Percentiles rank a stretch among this genome's conserved stretches.
phyloP scores from a whole-genome alignment of 2,797 vertebrate genomes.

The Pangasius macronema region DNA sequence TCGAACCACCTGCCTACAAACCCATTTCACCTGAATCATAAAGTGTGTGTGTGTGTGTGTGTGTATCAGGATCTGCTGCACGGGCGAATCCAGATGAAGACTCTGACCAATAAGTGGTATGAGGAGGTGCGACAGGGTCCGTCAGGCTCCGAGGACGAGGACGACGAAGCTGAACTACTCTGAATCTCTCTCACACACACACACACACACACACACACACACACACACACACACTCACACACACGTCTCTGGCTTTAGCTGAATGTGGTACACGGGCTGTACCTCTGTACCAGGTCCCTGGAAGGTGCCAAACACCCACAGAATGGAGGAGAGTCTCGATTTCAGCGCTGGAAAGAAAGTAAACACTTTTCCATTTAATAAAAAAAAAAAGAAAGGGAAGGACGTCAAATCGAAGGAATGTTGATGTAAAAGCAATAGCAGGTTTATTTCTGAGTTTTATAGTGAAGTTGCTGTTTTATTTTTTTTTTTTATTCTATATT shows the following conservation, averaged over 20 bases:
- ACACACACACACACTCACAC: not conserved
- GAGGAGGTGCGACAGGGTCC: conserved; percentile 97
- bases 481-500: not conserved
- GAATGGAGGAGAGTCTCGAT: not conserved
- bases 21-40: not conserved
- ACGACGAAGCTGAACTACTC: conserved; percentile 91
- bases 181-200: conserved; percentile 48
- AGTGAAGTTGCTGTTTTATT: not conserved
- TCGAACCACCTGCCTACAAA: no score
- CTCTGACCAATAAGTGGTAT: conserved; percentile 97
- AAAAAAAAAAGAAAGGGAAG: not conserved
- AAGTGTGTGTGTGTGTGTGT: conserved; percentile 22
- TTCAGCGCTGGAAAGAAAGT: not conserved
- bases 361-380: not conserved
- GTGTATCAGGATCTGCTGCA: conserved; percentile 86
- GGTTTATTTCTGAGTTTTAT: not conserved
- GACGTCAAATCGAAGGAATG: not conserved
- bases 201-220: not conserved
- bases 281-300: not conserved
- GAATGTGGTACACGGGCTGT: not conserved
- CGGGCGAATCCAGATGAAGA: conserved; percentile 98
- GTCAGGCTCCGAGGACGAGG: conserved; percentile 94
- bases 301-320: not conserved
- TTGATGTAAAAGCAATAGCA: not conserved
- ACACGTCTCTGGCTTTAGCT: not conserved